Conservation (phyloP, 2,888 invertebrate species). For the Acanthosoma haemorrhoidale region DNA sequence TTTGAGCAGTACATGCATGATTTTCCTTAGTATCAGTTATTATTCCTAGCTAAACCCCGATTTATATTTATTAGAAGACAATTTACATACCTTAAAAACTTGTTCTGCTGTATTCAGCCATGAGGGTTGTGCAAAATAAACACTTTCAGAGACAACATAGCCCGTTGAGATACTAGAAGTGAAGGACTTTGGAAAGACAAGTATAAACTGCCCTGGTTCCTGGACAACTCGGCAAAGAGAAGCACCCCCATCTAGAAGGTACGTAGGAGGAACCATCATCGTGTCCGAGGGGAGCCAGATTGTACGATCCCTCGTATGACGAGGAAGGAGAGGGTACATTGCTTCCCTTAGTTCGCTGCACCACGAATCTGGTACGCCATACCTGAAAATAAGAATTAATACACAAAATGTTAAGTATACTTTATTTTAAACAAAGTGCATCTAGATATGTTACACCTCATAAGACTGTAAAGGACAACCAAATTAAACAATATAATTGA, state of each 20-base stretch:
- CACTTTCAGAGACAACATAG: slow-evolving; percentile 84
- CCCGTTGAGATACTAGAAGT: slow-evolving; percentile 85
- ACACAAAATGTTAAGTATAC: too few relatives aligned
- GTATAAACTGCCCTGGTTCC: slow-evolving; percentile 79
- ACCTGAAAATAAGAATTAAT: too few relatives aligned
- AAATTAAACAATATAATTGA: not conserved
- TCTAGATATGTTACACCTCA: too few relatives aligned
- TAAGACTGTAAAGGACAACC: too few relatives aligned
- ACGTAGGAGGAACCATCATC: slow-evolving; percentile 82
- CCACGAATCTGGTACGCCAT: slow-evolving; percentile 74
- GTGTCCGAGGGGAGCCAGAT: slow-evolving; percentile 90
- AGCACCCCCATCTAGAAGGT: slow-evolving; percentile 69
- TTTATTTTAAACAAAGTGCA: too few relatives aligned
- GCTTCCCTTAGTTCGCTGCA: slow-evolving; percentile 70
- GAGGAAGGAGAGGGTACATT: slow-evolving; percentile 69
- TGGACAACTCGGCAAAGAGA: slow-evolving; percentile 74
- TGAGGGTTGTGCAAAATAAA: slow-evolving; percentile 76
- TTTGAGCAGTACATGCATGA: too few relatives aligned
- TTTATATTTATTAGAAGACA: too few relatives aligned
- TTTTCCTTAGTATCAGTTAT: too few relatives aligned
- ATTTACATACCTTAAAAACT: slow-evolving; percentile 60
- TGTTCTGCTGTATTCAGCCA: slow-evolving; percentile 71
- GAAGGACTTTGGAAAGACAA: slow-evolving; percentile 84
- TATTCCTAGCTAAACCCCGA: too few relatives aligned
- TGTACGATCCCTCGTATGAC: slow-evolving; percentile 72